Base-by-base conservation (phyloP, 2,113 vertebrate species). In the Dendropsophus ebraccatus region DNA sequence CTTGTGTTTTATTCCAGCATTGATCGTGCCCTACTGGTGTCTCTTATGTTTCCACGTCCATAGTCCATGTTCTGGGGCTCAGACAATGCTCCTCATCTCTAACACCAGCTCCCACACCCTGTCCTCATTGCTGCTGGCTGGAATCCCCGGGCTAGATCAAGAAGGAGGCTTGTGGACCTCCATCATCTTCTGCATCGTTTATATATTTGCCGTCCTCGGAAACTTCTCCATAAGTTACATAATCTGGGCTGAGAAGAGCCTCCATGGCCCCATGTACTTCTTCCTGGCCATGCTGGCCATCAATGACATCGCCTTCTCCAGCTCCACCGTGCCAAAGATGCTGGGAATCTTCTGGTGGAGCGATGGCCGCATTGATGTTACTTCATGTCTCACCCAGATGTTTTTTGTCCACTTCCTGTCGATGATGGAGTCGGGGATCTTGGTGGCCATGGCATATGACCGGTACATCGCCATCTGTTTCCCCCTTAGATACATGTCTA, bases 241-340 rank as follows among this genome's bases (percentile, higher is more conserved):
- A 19, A 87, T 90, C 84, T 89, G 81, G 65, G 89, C 81, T 8
- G 88, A 92, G 25, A 7, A 76, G 23, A 90, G 88, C 0, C 10
- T 92, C 49, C 90, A 90, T 13, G 77, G 87, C 2, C 90, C 92
- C 54, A 91, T 91, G 91, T 91, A 91, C 78, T 80, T 90, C 49
- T 91, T 93, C 75, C 76, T 93, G 12, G 92, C 89, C 77, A 91
- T 91, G 90, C 45, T 92, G 56, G 88, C 89, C 4, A 16, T 81
- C 37, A 84, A 89, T 37, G 90, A 92, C 21, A 76, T 92, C 14
- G 45, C 83, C 10, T 82, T 91, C 17, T 87, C 89, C 47, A 89
- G 82, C 0, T 88, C 85, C 25, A 70, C 82, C 8, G 73, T 90
- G 2, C 89, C 91, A 1, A 90, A 89, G 87, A 87, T 89, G 54